Base-by-base conservation (phyloP, 2,113 vertebrate genomes). In the Lipophrys pholis region DNA sequence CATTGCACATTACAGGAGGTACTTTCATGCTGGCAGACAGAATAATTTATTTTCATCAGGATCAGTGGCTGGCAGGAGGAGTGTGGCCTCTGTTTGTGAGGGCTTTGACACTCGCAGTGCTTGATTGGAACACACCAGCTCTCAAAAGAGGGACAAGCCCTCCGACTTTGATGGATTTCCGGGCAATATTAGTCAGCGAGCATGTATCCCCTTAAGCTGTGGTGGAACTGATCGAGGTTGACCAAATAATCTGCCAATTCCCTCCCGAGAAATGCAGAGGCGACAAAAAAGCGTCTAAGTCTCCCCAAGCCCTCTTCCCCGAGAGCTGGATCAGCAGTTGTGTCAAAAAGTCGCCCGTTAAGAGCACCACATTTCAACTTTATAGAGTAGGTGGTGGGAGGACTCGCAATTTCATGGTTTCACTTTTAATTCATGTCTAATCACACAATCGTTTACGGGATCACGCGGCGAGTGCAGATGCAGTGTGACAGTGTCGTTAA, bases 191-290 rank as follows among this genome's bases (percentile, higher is more conserved):
- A 89, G 88, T 88, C 88, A 87, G 81, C 78, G 83, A 88, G 84
- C 84, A 77, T 86, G 86, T 89, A 83, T 87, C 76, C 86, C 85
- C 85, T 82, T 90, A 92, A 93, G 91, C 93, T 91, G 91, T 48
- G 83, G 87, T 90, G 93, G 91, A 94, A 93, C 91, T 83, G 92
- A 93, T 93, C 89, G 85, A 88, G 91, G 90, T 89, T 92, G 92
- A 92, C 90, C 91, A 93, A 93, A 93, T 93, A 93, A 93, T 94
- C 93, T 92, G 88, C 91, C 93, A 92, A 91, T 93, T 94, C 87
- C 89, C 90, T 88, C 80, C 76, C 68, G 68, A 82, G 88, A 90
- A 93, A 90, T 91, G 92, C 91, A 80, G 84, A 87, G 90, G 62
- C 58, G 84, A 91, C 91, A 90, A 89, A 92, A 92, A 87, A 79